Evolutionary conservation across 2,888 invertebrate species (phyloP).

Genomic region (Eupeodes luniger): DNA sequence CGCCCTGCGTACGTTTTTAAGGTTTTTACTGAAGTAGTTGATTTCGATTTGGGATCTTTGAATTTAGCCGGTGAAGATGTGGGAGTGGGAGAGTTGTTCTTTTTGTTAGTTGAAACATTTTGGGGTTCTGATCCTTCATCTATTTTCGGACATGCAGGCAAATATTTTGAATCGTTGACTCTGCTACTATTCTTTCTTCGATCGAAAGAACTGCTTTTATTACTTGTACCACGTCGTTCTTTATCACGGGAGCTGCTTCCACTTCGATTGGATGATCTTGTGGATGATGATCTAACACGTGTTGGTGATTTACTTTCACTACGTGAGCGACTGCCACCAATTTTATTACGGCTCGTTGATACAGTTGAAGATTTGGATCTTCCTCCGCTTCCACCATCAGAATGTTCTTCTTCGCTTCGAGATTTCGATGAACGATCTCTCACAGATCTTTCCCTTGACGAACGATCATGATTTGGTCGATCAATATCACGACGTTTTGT

Average conservation of each 20-base stretch:
- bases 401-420: slow-evolving; percentile 69
- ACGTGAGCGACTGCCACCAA: slow-evolving; percentile 57
- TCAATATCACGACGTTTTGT: slow-evolving; percentile 58
- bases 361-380: slow-evolving; percentile 70
- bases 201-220: slow-evolving; percentile 77
- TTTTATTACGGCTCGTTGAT: slow-evolving; percentile 78
- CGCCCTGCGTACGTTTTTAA: slow-evolving; percentile 67
- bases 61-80: slow-evolving; percentile 79
- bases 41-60: slow-evolving; percentile 78
- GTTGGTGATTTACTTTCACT: slow-evolving; percentile 81
- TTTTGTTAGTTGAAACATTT: slow-evolving; percentile 78
- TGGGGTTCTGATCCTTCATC: slow-evolving; percentile 54
- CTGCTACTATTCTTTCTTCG: slow-evolving; percentile 51
- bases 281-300: slow-evolving; percentile 71
- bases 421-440: slow-evolving; percentile 64
- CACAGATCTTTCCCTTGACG: slow-evolving; percentile 53
- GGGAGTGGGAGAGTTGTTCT: slow-evolving; percentile 80
- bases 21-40: slow-evolving; percentile 72
- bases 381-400: slow-evolving; percentile 64
- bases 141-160: slow-evolving; percentile 59
- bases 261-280: slow-evolving; percentile 67
- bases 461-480: slow-evolving; percentile 44
- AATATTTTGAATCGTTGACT: slow-evolving; percentile 54
- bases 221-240: slow-evolving; percentile 74
- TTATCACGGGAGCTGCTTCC: slow-evolving; percentile 63